Evolutionary conservation across 2,888 invertebrate genomes (phyloP).

Genomic region (Drosophila paranaensis): DNA sequence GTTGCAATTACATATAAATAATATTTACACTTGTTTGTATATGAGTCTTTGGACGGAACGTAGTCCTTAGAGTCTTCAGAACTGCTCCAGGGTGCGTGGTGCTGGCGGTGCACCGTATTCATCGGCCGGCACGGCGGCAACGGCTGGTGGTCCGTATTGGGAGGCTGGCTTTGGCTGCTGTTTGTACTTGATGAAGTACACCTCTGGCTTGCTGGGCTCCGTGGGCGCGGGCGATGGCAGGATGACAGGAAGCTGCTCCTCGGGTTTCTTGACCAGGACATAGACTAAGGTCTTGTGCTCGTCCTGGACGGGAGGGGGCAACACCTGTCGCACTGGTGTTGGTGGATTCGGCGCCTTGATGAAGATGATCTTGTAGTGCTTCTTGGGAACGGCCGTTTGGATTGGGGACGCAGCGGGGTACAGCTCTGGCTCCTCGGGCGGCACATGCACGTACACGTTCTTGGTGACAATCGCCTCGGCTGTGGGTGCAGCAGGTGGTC

Average conservation of each 20-base stretch:
- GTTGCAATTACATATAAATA: constrained; percentile 62
- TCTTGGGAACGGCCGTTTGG: constrained; percentile 85
- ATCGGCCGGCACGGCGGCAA: constrained; percentile 76
- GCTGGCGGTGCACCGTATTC: constrained; percentile 80
- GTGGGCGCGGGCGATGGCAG: constrained; percentile 93
- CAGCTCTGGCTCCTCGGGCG: constrained; percentile 86
- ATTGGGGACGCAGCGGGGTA: constrained; percentile 83
- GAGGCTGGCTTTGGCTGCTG: constrained; percentile 82
- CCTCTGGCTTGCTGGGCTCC: constrained; percentile 95
- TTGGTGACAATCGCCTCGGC: constrained; percentile 83
- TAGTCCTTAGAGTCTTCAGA: constrained; percentile 56
- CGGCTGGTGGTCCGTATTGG: constrained; percentile 82
- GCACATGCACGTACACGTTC: constrained; percentile 86
- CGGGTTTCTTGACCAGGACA: constrained; percentile 95
- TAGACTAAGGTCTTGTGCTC: constrained; percentile 96
- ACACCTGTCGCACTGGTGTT: constrained; percentile 85
- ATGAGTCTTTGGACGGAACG: constrained; percentile 7
- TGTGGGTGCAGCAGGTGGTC: constrained; percentile 75
- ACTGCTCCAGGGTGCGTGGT: constrained; percentile 77
- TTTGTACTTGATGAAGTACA: constrained; percentile 94
- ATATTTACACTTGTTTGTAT: constrained; percentile 62
- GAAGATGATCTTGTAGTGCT: constrained; percentile 87
- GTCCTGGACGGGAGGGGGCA: constrained; percentile 90
- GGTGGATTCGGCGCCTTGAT: constrained; percentile 86
- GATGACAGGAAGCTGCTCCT: constrained; percentile 91